Percentiles rank a stretch among this genome's conserved stretches.
Evolutionary conservation across 2,113 vertebrate species (phyloP).

Genomic region (Suncus etruscus): DNA sequence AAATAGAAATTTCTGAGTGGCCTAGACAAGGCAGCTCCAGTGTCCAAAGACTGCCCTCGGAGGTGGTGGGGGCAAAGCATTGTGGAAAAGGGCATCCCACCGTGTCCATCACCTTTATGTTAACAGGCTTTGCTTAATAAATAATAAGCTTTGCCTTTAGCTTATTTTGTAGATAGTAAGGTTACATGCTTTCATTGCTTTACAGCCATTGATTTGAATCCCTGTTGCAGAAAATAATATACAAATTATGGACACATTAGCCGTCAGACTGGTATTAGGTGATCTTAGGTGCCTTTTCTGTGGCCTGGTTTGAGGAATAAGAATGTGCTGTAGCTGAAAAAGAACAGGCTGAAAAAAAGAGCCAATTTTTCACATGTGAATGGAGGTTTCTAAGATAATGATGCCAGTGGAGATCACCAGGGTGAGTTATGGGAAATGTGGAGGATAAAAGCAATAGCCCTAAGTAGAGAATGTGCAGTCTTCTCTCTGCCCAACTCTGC

Average conservation of each 20-base stretch:
- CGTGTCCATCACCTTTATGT: background rate
- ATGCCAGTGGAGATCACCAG: too few species aligned
- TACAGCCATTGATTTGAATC: background rate
- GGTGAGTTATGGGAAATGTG: too few species aligned
- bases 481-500: too few species aligned
- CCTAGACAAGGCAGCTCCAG: background rate
- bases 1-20: background rate
- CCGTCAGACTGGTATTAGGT: background rate
- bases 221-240: background rate
- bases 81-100: background rate
- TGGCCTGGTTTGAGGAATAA: background rate
- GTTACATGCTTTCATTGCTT: background rate
- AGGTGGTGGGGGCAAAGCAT: background rate
- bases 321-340: background rate
- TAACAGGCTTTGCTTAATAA: background rate
- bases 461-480: too few species aligned
- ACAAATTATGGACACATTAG: rapidly evolving
- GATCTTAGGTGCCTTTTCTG: background rate
- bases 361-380: background rate
- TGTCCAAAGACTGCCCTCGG: background rate
- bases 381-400: background rate
- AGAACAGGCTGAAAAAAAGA: background rate
- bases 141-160: background rate
- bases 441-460: too few species aligned
- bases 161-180: background rate